Base-by-base conservation (phyloP, 2,797 vertebrate genomes). In the Rhynchonycteris naso region DNA sequence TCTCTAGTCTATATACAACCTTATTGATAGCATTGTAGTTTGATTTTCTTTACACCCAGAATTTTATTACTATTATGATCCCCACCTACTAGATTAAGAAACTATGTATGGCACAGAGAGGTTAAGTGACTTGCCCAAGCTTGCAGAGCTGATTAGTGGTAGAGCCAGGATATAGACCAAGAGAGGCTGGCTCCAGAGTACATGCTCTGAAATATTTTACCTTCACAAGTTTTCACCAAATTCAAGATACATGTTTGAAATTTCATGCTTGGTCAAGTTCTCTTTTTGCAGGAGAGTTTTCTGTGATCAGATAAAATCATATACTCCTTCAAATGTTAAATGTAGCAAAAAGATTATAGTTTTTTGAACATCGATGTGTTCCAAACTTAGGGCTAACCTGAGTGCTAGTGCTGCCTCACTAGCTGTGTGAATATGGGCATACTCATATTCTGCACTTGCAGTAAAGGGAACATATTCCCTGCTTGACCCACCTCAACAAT, bases 1-100 rank as follows among this genome's bases (percentile, higher is more conserved):
- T 66, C 85, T 71, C 30, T 52, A 82, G 35, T 58, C 24, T 95
- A 19, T 47, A 63, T 15, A 71, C 4, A 92, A 68, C 2, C 14
- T 87, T 87, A 90, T 54, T 90, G 52, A 80, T 59, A 71, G 33
- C 72, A 65, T 76, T 93, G 82, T 75, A 83, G 18, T 93, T 95
- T 94, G 8, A 19, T 95, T 94, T 90, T 95, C n/a, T 72, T 74
- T 43, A 83, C 9, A 33, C 69, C 4, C 4, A 65, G 74, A 88
- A 88, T 66, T 85, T 89, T 50, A 38, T 93, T 76, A 26, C 69
- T 94, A 43, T 69, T 92, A 56, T 80, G 30, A 72, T 81, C n/a
- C 21, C 13, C 30, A 58, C 15, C 30, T 88, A 69, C 69, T 12
- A 54, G 24, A n/a, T 82, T 88, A 93, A 75, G 54, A 78, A 90